A percentile compares a stretch with the other conserved stretches of the same genome.
Evolutionary conservation across 2,888 invertebrate species (phyloP).

Genomic region (Beris morrisii): DNA sequence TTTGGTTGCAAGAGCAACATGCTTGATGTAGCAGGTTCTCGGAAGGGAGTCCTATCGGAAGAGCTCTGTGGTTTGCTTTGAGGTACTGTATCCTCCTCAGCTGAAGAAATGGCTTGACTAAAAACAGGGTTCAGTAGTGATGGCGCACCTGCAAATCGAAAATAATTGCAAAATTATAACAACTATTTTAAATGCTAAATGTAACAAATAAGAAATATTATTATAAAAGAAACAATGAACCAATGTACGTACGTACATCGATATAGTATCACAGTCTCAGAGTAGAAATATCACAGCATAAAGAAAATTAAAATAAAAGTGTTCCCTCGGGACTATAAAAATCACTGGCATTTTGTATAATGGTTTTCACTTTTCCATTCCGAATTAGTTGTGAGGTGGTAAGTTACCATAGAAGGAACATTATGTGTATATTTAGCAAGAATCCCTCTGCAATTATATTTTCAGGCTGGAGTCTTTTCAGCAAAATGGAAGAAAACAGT

Average conservation of each 20-base stretch:
- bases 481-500: no score
- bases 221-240: slow-evolving; percentile 1
- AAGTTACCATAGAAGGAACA: no score
- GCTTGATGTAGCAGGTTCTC: slow-evolving; percentile 63
- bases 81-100: slow-evolving; percentile 25
- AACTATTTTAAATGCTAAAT: slow-evolving; percentile 1
- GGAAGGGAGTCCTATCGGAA: slow-evolving; percentile 32
- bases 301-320: background rate
- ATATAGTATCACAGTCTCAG: no score
- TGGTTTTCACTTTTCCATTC: slow-evolving; percentile 6
- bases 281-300: no score
- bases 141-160: slow-evolving; percentile 42
- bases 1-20: slow-evolving; percentile 94
- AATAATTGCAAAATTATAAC: slow-evolving; percentile 1
- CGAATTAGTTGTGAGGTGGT: slow-evolving; percentile 1
- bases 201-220: background rate
- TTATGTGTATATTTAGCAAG: no score
- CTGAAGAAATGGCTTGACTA: slow-evolving; percentile 29
- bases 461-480: no score
- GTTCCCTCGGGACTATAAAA: slow-evolving; percentile 34
- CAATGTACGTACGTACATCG: slow-evolving; percentile 3
- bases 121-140: slow-evolving; percentile 40
- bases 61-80: slow-evolving; percentile 36
- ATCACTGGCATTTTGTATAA: slow-evolving; percentile 38
- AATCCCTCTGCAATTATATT: no score